phyloP scores from a whole-genome alignment of 1,140 invertebrate genomes.

The Bombus pascuorum region DNA sequence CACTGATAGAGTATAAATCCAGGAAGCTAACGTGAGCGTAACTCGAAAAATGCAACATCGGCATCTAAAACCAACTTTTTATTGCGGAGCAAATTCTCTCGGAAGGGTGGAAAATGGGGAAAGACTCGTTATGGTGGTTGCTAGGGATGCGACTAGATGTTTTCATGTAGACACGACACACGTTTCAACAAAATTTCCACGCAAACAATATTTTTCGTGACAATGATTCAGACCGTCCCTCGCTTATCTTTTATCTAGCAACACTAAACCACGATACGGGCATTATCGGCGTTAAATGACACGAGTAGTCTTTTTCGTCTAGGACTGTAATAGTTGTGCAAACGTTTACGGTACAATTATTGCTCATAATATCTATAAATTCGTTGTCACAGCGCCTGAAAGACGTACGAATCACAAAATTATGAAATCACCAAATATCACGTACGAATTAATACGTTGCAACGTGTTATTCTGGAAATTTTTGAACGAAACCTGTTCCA shows the following conservation, averaged over 20 bases:
- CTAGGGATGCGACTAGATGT: background rate
- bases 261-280: background rate
- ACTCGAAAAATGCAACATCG: too few relatives aligned
- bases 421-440: background rate
- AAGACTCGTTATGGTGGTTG: background rate
- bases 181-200: background rate
- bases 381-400: slow-evolving; percentile 1
- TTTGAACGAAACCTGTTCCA: background rate
- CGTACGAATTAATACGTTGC: background rate
- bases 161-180: background rate
- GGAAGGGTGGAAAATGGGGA: background rate
- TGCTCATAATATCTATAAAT: background rate
- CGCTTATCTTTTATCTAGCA: slow-evolving; percentile 14
- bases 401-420: background rate
- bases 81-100: background rate
- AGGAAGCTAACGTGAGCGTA: background rate
- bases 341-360: background rate
- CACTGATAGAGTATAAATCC: background rate
- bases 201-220: background rate
- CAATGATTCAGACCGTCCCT: background rate
- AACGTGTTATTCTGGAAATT: slow-evolving; percentile 7
- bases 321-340: background rate
- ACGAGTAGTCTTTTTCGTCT: slow-evolving; percentile 3
- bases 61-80: background rate
- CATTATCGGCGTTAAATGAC: background rate